These are phyloP conservation scores for Stratiolaelaps scimitus DNA, from an alignment of 1,140 invertebrate species.

Conservation along the genomic window DNA sequence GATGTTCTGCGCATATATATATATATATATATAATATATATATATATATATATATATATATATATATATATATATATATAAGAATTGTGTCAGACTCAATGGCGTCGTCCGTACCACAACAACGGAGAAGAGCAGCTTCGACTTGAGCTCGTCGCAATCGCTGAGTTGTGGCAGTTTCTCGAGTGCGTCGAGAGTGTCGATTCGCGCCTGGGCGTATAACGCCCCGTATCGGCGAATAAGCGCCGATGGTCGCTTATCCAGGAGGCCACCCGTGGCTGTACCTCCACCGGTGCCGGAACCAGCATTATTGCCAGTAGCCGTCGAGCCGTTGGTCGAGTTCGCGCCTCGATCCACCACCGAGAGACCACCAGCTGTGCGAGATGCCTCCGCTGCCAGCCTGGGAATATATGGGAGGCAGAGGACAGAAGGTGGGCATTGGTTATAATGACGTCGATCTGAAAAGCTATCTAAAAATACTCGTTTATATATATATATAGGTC, in stretches of 20 bases:
- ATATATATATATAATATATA: no score
- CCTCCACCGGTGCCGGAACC: no score
- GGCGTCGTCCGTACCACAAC: conserved; percentile 65
- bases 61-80: no score
- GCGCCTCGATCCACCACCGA: not conserved
- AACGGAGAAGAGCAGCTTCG: conserved; percentile 84
- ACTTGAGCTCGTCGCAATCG: conserved; percentile 70
- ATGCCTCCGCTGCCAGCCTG: conserved; percentile 9
- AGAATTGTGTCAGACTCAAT: no score
- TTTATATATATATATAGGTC: not conserved
- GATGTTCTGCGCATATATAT: no score
- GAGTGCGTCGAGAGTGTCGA: conserved; percentile 68
- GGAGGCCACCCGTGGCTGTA: no score
- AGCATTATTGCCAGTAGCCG: not conserved
- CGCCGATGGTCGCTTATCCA: conserved; percentile 41
- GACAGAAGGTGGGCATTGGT: no score
- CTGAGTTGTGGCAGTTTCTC: conserved; percentile 60
- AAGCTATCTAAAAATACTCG: no score
- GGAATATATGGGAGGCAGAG: no score
- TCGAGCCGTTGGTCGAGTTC: not conserved
- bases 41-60: no score
- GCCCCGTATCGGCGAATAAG: conserved; percentile 64
- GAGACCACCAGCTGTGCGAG: no score
- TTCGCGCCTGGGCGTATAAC: conserved; percentile 67
- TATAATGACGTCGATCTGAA: no score